A percentile compares a stretch with the other conserved stretches of the same genome.
phyloP scores from a whole-genome alignment of 2,113 vertebrate species.

The Ochotona princeps region DNA sequence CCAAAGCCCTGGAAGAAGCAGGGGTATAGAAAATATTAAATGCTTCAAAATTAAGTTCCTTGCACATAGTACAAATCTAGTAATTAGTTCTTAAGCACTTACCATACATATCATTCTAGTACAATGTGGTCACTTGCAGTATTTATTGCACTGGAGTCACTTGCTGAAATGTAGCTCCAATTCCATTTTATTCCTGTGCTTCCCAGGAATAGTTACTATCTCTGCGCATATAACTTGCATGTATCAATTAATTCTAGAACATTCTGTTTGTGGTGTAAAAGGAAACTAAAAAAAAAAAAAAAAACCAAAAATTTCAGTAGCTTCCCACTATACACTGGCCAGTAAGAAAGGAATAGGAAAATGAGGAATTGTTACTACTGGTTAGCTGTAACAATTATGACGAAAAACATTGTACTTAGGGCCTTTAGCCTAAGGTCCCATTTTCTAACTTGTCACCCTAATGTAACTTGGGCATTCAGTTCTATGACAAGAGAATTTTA shows the following conservation, averaged over 20 bases:
- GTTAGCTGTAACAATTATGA: background rate
- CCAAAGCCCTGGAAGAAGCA: background rate
- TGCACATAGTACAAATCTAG: background rate
- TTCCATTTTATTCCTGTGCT: background rate
- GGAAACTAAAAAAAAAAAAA: too few relatives aligned
- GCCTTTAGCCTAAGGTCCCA: background rate
- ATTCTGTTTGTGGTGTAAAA: background rate
- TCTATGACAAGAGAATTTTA: background rate
- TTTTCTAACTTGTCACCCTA: background rate
- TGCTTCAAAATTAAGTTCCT: background rate
- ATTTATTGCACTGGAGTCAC: background rate
- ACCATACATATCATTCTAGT: background rate
- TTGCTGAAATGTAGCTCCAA: background rate
- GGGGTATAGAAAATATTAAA: background rate
- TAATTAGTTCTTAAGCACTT: background rate
- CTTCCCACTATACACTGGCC: background rate
- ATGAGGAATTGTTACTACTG: background rate
- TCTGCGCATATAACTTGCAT: background rate
- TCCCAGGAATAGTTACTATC: background rate
- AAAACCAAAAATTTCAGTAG: background rate
- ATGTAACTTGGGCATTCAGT: background rate
- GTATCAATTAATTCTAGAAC: background rate
- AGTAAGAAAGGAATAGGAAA: background rate
- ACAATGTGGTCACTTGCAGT: background rate
- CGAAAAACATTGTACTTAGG: background rate